A percentile compares a stretch with the other conserved stretches of the same genome.
These are phyloP conservation scores for Sorex maritimensis DNA, from an alignment of 2,797 vertebrate genomes.

Conservation along the genomic window DNA sequence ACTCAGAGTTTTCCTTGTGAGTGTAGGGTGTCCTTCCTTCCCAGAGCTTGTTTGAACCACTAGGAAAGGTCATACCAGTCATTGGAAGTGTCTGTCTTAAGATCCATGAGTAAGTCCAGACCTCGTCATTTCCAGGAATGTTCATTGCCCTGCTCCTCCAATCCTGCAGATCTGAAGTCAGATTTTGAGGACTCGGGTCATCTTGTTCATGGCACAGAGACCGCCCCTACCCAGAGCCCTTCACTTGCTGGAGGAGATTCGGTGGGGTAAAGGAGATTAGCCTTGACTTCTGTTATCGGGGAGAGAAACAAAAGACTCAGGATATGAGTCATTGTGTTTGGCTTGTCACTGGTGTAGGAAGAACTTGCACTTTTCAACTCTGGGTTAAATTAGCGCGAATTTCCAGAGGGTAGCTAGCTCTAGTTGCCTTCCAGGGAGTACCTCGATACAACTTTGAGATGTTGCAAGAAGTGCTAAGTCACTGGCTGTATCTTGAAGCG, in stretches of 20 bases:
- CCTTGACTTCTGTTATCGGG: slow-evolving; percentile 42
- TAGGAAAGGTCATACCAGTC: not conserved
- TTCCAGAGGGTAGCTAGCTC: slow-evolving; percentile 26
- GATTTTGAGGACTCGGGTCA: not conserved
- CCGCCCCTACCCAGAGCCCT: not conserved
- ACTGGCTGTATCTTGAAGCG: slow-evolving; percentile 29
- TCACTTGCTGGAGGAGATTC: slow-evolving; percentile 38
- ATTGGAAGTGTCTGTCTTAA: not conserved
- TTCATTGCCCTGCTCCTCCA: slow-evolving; percentile 24
- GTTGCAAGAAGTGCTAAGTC: slow-evolving; percentile 66
- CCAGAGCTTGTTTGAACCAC: not conserved
- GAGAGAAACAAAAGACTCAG: slow-evolving; percentile 36
- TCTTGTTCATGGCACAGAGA: slow-evolving; percentile 33
- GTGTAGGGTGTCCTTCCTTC: not conserved
- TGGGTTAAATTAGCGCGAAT: slow-evolving; percentile 54
- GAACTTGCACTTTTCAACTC: slow-evolving; percentile 28
- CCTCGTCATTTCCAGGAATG: slow-evolving; percentile 30
- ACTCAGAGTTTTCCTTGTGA: not conserved
- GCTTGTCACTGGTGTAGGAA: slow-evolving; percentile 58
- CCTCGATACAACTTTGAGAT: slow-evolving; percentile 76
- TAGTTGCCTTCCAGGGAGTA: slow-evolving; percentile 47
- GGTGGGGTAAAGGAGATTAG: not conserved
- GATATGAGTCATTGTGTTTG: slow-evolving; percentile 11
- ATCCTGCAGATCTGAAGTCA: not conserved
- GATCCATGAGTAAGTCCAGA: not conserved